A percentile compares a stretch with the other conserved stretches of the same genome.
phyloP scores from a whole-genome alignment of 2,888 invertebrate species.

The Aricia artaxerxes region DNA sequence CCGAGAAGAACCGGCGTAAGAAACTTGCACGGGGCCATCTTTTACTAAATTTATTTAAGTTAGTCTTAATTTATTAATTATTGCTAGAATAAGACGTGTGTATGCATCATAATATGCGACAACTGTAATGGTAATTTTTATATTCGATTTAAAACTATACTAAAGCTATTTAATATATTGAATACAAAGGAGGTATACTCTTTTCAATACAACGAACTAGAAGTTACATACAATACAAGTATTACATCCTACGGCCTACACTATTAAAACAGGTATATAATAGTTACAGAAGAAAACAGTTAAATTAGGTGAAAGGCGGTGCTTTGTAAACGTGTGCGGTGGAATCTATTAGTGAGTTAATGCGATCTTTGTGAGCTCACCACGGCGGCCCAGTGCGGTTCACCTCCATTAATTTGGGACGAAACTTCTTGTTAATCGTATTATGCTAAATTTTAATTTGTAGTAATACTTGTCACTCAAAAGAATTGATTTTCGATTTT shows the following conservation, averaged over 20 bases:
- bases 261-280: neutral
- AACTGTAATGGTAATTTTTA: too few relatives aligned
- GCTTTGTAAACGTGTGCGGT: slow-evolving; percentile 21
- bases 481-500: too few relatives aligned
- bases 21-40: too few relatives aligned
- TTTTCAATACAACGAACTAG: too few relatives aligned
- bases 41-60: too few relatives aligned
- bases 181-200: too few relatives aligned
- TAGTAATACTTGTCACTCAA: neutral
- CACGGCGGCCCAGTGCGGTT: neutral
- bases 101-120: too few relatives aligned
- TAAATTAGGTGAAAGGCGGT: slow-evolving; percentile 21
- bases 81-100: too few relatives aligned
- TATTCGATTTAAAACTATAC: too few relatives aligned
- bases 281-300: neutral
- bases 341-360: slow-evolving; percentile 30
- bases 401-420: slow-evolving; percentile 14
- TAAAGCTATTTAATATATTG: too few relatives aligned
- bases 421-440: neutral
- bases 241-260: neutral
- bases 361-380: slow-evolving; percentile 24
- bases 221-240: neutral
- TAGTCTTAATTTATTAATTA: too few relatives aligned
- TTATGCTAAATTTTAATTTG: neutral
- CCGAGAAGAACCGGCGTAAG: too few relatives aligned